phyloP scores from a whole-genome alignment of 2,797 vertebrate genomes.

The Enteromius fasciolatus region DNA sequence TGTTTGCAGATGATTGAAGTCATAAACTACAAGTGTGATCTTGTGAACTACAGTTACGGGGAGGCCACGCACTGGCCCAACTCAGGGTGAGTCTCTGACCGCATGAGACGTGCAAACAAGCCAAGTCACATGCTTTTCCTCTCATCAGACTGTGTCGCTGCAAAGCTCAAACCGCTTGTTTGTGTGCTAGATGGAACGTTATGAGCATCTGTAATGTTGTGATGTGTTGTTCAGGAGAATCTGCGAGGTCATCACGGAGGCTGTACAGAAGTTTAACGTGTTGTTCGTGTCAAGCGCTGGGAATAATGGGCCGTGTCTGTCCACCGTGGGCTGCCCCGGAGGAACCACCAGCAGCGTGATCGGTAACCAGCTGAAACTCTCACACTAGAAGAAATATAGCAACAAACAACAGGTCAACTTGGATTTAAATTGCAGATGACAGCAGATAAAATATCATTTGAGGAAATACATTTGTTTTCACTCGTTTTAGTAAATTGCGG shows the following conservation, averaged over 20 bases:
- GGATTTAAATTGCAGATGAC: too few relatives aligned
- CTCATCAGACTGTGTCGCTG: too few relatives aligned
- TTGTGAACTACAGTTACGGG: slow-evolving; percentile 98
- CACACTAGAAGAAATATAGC: neutral
- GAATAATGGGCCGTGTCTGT: slow-evolving; percentile 97
- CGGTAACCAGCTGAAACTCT: slow-evolving; percentile 67
- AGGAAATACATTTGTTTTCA: too few relatives aligned
- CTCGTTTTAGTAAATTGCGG: too few relatives aligned
- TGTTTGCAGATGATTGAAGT: slow-evolving; percentile 93
- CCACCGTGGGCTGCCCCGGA: slow-evolving; percentile 96
- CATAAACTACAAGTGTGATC: slow-evolving; percentile 97
- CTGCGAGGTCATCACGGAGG: slow-evolving; percentile 96
- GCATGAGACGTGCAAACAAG: neutral
- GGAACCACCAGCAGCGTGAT: slow-evolving; percentile 96
- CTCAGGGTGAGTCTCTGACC: slow-evolving; percentile 84
- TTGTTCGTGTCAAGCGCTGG: slow-evolving; percentile 97
- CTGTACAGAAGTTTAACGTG: slow-evolving; percentile 96
- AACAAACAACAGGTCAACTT: neutral
- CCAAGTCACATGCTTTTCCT: neutral
- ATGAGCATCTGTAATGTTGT: neutral
- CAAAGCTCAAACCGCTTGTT: neutral
- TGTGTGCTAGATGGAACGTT: neutral
- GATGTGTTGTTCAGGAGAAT: slow-evolving; percentile 83
- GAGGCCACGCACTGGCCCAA: slow-evolving; percentile 99
- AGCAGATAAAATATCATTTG: neutral